A percentile compares a stretch with the other conserved stretches of the same genome.
These are phyloP conservation scores for Myoxocephalus aenaeus DNA, from an alignment of 2,797 vertebrate genomes.

Conservation along the genomic window DNA sequence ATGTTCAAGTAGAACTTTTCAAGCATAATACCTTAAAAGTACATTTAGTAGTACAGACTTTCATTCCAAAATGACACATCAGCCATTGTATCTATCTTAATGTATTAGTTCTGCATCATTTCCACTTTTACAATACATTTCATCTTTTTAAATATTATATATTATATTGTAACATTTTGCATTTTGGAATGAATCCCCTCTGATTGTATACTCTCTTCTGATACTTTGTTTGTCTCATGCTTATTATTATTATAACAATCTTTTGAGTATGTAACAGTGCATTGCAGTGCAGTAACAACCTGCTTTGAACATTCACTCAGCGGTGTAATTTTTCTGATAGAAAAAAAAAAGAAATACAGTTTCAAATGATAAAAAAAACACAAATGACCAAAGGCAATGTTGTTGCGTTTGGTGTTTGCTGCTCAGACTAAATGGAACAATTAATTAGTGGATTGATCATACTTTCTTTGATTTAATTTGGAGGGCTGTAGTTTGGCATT, in stretches of 20 bases:
- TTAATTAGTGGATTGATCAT: not conserved
- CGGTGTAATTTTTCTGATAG: constrained; percentile 17
- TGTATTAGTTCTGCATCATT: constrained; percentile 7
- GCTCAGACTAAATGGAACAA: not conserved
- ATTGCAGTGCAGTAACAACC: constrained; percentile 38
- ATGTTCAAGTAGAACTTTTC: constrained; percentile 57
- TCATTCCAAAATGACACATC: constrained; percentile 37
- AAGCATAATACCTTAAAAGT: constrained; percentile 41
- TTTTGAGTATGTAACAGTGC: constrained; percentile 39
- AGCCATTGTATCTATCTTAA: constrained; percentile 1
- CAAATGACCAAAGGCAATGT: constrained; percentile 52
- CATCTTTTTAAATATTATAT: constrained; percentile 9
- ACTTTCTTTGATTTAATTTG: constrained; percentile 4
- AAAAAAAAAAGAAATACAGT: constrained; percentile 6
- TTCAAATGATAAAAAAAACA: constrained; percentile 27
- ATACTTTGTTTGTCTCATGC: constrained; percentile 47
- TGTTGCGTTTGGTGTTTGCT: constrained; percentile 25
- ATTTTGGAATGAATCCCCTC: constrained; percentile 31
- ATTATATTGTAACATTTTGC: constrained; percentile 18
- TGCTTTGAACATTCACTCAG: constrained; percentile 50
- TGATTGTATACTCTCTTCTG: constrained; percentile 4
- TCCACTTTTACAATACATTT: constrained; percentile 24
- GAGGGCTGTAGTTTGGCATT: constrained; percentile 31
- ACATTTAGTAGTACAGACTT: constrained; percentile 57
- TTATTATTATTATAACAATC: constrained; percentile 44